phyloP scores from a whole-genome alignment of 2,113 vertebrate genomes.

The Dasyprocta punctata region DNA sequence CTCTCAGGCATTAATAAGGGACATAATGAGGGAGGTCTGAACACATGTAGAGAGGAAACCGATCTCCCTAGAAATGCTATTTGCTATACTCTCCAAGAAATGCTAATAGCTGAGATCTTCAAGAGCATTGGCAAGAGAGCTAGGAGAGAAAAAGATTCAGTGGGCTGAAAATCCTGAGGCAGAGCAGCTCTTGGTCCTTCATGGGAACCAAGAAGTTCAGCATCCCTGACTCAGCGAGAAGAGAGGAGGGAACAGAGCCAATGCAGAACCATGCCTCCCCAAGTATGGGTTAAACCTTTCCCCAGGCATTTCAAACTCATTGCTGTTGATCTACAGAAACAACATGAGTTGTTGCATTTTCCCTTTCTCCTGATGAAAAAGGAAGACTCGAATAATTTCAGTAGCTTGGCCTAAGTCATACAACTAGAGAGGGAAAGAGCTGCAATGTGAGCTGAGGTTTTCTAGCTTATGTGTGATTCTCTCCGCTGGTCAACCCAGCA shows the following conservation, averaged over 20 bases:
- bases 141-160: neutral
- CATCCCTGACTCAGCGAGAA: neutral
- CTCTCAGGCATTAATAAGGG: neutral
- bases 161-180: neutral
- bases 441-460: neutral
- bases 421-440: neutral
- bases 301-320: neutral
- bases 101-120: neutral
- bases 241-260: neutral
- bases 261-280: neutral
- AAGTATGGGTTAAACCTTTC: neutral
- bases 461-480: neutral
- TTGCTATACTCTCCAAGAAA: neutral
- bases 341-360: neutral
- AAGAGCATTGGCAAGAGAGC: neutral
- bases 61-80: neutral
- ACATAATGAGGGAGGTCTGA: neutral
- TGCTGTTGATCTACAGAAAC: neutral
- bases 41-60: rapidly evolving
- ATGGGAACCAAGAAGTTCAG: neutral
- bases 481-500: neutral
- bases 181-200: neutral
- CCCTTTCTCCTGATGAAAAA: neutral
- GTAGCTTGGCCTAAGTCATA: neutral
- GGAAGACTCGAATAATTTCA: neutral